Conservation (phyloP, 2,888 invertebrate species). For the Campoplex nolae region DNA sequence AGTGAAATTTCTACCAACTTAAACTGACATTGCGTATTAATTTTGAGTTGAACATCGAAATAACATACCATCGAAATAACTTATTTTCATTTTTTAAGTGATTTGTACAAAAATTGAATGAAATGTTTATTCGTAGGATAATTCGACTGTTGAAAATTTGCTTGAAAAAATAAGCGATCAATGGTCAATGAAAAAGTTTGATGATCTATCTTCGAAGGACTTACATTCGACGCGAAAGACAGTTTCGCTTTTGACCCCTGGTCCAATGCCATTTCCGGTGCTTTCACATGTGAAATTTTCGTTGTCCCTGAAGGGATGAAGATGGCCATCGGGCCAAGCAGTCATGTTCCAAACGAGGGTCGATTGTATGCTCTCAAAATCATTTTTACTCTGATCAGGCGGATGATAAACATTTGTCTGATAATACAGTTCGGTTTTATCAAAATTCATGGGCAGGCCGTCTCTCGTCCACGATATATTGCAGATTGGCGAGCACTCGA, state of each 20-base stretch:
- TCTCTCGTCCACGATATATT: slow-evolving; percentile 94
- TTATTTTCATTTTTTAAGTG: no score
- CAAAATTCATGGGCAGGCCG: slow-evolving; percentile 88
- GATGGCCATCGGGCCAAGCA: slow-evolving; percentile 91
- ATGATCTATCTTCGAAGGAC: slow-evolving; percentile 81
- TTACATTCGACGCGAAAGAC: slow-evolving; percentile 96
- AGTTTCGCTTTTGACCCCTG: slow-evolving; percentile 93
- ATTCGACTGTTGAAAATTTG: background rate
- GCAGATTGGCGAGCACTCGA: slow-evolving; percentile 95
- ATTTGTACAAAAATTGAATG: no score
- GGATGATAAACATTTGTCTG: slow-evolving; percentile 89
- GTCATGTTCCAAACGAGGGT: slow-evolving; percentile 95
- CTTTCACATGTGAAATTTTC: slow-evolving; percentile 93
- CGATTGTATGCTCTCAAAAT: slow-evolving; percentile 95
- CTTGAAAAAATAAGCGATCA: background rate
- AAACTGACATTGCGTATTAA: no score
- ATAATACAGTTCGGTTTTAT: slow-evolving; percentile 87
- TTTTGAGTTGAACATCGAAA: no score
- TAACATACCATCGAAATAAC: no score
- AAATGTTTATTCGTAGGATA: no score
- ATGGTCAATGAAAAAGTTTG: background rate
- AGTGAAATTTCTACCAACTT: no score
- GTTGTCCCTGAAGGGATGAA: slow-evolving; percentile 91
- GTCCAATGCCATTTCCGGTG: slow-evolving; percentile 91
- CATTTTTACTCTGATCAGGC: slow-evolving; percentile 92